Conservation (phyloP, 2,888 invertebrate genomes). For the Agonopterix heracliana region DNA sequence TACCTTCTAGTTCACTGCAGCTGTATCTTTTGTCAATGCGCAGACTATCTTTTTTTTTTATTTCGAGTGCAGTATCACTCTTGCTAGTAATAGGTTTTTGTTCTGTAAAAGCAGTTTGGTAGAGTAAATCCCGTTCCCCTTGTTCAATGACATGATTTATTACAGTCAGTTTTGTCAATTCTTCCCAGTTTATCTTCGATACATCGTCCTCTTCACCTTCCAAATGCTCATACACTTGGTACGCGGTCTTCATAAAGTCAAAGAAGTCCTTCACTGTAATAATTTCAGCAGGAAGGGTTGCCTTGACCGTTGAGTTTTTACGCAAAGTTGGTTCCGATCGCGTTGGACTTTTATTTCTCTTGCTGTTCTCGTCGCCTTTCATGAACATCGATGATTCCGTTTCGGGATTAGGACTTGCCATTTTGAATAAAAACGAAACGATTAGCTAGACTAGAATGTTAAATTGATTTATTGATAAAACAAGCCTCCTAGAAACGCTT, state of each 20-base stretch:
- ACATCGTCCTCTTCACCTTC: constrained; percentile 62
- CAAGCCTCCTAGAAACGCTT: constrained; percentile 7
- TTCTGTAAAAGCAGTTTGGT: constrained; percentile 45
- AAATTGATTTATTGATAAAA: constrained; percentile 8
- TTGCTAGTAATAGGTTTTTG: constrained; percentile 51
- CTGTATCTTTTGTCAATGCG: constrained; percentile 49
- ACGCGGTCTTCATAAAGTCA: constrained; percentile 83
- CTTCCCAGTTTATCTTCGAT: constrained; percentile 69
- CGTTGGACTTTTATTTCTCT: constrained; percentile 34
- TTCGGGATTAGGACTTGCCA: constrained; percentile 56
- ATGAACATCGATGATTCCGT: constrained; percentile 59
- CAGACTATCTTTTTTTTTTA: constrained; percentile 33
- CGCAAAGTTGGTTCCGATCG: constrained; percentile 35
- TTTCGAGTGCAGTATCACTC: constrained; percentile 53
- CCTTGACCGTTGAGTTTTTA: constrained; percentile 35
- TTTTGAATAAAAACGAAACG: constrained; percentile 22
- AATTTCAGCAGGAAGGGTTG: constrained; percentile 68
- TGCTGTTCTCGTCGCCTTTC: constrained; percentile 34
- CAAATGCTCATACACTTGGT: constrained; percentile 77
- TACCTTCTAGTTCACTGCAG: constrained; percentile 63
- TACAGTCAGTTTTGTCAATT: constrained; percentile 65
- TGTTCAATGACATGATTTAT: constrained; percentile 67
- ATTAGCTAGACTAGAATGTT: neutral
- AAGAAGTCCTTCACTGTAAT: constrained; percentile 83
- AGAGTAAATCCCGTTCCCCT: constrained; percentile 60